Evolutionary conservation across 2,797 vertebrate species (phyloP).

Genomic region (Epinephelus coioides): DNA sequence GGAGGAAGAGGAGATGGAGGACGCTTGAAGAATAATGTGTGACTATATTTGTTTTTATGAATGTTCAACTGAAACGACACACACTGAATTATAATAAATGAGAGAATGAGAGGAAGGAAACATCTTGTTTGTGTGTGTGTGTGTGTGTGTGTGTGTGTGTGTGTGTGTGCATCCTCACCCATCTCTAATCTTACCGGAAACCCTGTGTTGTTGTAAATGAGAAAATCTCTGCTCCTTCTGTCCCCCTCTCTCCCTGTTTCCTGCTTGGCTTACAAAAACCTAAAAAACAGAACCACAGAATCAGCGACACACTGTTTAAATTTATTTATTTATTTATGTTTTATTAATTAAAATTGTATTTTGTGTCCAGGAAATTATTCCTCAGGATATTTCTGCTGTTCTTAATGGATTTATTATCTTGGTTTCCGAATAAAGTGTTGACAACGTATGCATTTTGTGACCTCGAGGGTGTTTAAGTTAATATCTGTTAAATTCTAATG

Average conservation of each 20-base stretch:
- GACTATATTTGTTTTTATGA: too few relatives aligned
- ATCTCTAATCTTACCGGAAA: constrained; percentile 14
- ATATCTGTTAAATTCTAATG: not conserved
- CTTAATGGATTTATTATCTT: too few relatives aligned
- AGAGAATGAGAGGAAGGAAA: too few relatives aligned
- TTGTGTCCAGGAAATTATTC: constrained; percentile 5
- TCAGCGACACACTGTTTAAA: not conserved
- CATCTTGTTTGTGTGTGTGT: not conserved
- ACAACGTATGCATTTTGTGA: not conserved
- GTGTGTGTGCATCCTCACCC: constrained; percentile 3
- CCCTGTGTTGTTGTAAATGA: constrained; percentile 51
- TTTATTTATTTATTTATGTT: not conserved
- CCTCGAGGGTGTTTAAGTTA: too few relatives aligned
- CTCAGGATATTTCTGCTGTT: not conserved
- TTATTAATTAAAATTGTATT: not conserved
- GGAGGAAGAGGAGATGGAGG: not conserved
- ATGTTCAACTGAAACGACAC: too few relatives aligned
- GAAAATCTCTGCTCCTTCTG: constrained; percentile 15
- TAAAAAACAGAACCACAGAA: not conserved
- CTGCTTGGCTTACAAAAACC: not conserved
- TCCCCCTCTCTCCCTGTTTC: constrained; percentile 2
- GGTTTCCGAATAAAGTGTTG: not conserved
- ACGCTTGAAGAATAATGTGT: not conserved
- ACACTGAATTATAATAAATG: too few relatives aligned
- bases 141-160: not conserved